These are phyloP conservation scores for Calephelis perditalis DNA, from an alignment of 2,888 invertebrate genomes.

Conservation along the genomic window DNA sequence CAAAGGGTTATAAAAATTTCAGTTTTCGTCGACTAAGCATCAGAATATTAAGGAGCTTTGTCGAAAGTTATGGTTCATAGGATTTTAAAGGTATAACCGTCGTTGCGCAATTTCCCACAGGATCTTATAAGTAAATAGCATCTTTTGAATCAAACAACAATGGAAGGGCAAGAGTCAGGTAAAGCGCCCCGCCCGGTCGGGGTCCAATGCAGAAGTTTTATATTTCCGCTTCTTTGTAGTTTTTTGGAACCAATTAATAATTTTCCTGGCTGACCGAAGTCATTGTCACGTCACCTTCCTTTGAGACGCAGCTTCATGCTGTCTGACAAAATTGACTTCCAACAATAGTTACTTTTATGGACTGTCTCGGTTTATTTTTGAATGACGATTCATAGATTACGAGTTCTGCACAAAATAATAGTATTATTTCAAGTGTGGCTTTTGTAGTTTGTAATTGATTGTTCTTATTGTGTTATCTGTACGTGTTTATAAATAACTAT, in stretches of 20 bases:
- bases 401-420: slow-evolving; percentile 20
- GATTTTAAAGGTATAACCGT: slow-evolving; percentile 49
- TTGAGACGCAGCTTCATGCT: slow-evolving; percentile 46
- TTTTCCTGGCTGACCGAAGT: slow-evolving; percentile 74
- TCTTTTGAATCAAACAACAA: slow-evolving; percentile 67
- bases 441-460: slow-evolving; percentile 10
- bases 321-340: slow-evolving; percentile 70
- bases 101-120: slow-evolving; percentile 75
- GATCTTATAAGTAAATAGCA: slow-evolving; percentile 66
- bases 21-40: slow-evolving; percentile 26
- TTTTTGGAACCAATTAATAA: slow-evolving; percentile 71
- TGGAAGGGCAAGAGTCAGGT: slow-evolving; percentile 76
- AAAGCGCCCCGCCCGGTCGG: slow-evolving; percentile 67
- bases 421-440: slow-evolving; percentile 15
- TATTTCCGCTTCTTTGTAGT: slow-evolving; percentile 77
- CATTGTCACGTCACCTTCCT: slow-evolving; percentile 57
- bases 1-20: slow-evolving; percentile 51
- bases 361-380: slow-evolving; percentile 53
- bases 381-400: slow-evolving; percentile 31
- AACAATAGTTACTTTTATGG: slow-evolving; percentile 68
- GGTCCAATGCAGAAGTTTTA: slow-evolving; percentile 70
- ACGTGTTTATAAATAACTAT: not conserved
- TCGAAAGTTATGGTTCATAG: slow-evolving; percentile 47
- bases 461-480: slow-evolving; percentile 18
- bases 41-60: slow-evolving; percentile 33